Base-by-base conservation (phyloP, 2,888 invertebrate species). In the Torymus aiolomorphi region DNA sequence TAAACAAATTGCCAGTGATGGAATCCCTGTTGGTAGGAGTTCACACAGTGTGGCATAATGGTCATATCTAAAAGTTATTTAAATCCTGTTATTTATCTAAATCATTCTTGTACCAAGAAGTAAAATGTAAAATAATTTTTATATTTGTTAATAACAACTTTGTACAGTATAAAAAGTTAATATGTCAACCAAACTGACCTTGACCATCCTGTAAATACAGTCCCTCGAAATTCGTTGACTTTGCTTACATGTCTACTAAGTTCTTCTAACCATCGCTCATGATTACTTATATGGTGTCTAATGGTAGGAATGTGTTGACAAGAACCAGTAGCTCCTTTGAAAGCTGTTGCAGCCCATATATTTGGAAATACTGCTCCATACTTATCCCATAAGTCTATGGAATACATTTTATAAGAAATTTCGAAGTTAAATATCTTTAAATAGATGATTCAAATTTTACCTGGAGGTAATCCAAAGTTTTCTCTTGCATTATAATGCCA, bases 281-380 rank as follows among this genome's bases (percentile, higher is more conserved):
- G 95, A 89, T 96, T 97, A 84, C 94, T 94, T 13, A 95, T 91
- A 86, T 97, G 96, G 81, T 95, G 94, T 31, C 91, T 91, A 72
- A 94, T 92, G 13, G 94, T 92, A 0, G 96, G 95, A 75, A 95
- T 87, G 80, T 94, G 93, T 90, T 95, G 94, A 84, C 93, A 92
- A 75, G 95, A 94, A 0, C 96, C 95, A 80, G 96, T 95, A 0
- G 97, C 96, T 0, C 97, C 97, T 91, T 97, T 97, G 88, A 94
- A 97, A 0, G 97, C 96, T 49, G 95, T 94, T 0, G 95, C 97
- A 0, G 93, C 93, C 96, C 97, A 96, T 18, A 97, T 89, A 66
- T 92, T 92, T 0, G 93, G 91, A 87, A 97, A 97, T 49, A 95
- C 89, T 76, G 91, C 90, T 5, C 92, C 91, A 85, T 96, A 96